phyloP scores from a whole-genome alignment of 2,113 vertebrate species.

The Sinocyclocheilus maitianheensis region DNA sequence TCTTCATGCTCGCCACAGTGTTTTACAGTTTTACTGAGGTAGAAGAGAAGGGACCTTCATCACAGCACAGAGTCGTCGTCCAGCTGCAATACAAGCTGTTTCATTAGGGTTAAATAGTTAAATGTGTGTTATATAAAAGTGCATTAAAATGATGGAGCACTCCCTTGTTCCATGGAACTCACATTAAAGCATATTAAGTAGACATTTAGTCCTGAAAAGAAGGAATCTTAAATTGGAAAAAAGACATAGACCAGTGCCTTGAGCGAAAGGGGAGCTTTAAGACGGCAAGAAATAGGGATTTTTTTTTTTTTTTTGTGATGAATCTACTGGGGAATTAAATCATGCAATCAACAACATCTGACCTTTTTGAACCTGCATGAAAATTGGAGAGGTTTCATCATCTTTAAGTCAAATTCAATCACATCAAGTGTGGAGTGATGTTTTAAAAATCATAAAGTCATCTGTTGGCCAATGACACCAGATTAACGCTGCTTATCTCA shows the following conservation, averaged over 20 bases:
- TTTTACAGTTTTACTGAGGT: conserved; percentile 82
- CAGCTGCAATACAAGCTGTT: conserved; percentile 79
- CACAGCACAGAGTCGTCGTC: conserved; percentile 73
- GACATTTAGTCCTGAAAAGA: conserved; percentile 82
- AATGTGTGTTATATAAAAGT: conserved; percentile 86
- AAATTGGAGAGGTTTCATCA: conserved; percentile 32
- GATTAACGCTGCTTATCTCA: not conserved
- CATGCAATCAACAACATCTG: conserved; percentile 50
- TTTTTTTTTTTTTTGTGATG: conserved; percentile 1
- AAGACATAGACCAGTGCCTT: conserved; percentile 76
- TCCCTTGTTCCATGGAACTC: conserved; percentile 78
- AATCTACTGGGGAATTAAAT: conserved; percentile 47
- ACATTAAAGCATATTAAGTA: conserved; percentile 86
- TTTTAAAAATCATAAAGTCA: conserved; percentile 24
- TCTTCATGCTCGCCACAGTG: conserved; percentile 73
- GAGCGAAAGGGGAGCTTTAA: conserved; percentile 68
- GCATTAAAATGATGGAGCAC: conserved; percentile 83
- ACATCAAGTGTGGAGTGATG: conserved; percentile 28
- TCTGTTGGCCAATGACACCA: conserved; percentile 14
- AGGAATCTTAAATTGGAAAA: conserved; percentile 76
- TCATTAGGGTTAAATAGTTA: conserved; percentile 82
- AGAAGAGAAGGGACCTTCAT: conserved; percentile 80
- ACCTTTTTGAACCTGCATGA: conserved; percentile 35
- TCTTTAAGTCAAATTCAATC: conserved; percentile 42
- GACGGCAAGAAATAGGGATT: conserved; percentile 46